These are phyloP conservation scores for Lutjanus campechanus DNA, from an alignment of 2,797 vertebrate species.

Conservation along the genomic window DNA sequence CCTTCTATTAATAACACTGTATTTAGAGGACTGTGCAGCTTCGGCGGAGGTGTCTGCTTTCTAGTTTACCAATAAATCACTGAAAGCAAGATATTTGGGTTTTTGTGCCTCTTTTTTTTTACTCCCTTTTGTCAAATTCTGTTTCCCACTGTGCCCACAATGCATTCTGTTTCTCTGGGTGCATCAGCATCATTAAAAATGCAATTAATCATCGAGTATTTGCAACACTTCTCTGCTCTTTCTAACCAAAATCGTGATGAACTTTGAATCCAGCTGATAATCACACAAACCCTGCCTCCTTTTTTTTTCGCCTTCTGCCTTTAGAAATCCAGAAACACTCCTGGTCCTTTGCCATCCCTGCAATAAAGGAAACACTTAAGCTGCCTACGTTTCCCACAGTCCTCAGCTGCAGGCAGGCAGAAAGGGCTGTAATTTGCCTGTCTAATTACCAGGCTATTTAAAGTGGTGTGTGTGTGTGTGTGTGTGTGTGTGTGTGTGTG, in stretches of 20 bases:
- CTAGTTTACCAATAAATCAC: background rate
- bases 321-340: constrained; percentile 46
- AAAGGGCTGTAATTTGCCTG: constrained; percentile 74
- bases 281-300: constrained; percentile 10
- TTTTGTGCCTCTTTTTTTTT: background rate
- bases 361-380: constrained; percentile 75
- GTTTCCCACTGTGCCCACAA: background rate
- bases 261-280: constrained; percentile 35
- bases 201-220: constrained; percentile 14
- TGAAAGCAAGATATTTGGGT: background rate
- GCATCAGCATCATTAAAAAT: constrained; percentile 12
- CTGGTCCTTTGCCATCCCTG: constrained; percentile 56
- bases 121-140: background rate
- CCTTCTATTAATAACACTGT: background rate
- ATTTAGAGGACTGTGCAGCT: background rate
- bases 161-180: background rate
- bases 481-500: constrained; percentile 5
- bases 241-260: constrained; percentile 11
- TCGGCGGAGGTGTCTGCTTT: background rate
- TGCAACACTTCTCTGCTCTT: constrained; percentile 2
- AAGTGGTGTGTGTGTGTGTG: constrained; percentile 47
- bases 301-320: constrained; percentile 28
- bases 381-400: constrained; percentile 81
- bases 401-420: constrained; percentile 69
- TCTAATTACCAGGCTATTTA: constrained; percentile 78